These are phyloP conservation scores for Papilio glaucus DNA, from an alignment of 1,140 invertebrate species.

Conservation along the genomic window DNA sequence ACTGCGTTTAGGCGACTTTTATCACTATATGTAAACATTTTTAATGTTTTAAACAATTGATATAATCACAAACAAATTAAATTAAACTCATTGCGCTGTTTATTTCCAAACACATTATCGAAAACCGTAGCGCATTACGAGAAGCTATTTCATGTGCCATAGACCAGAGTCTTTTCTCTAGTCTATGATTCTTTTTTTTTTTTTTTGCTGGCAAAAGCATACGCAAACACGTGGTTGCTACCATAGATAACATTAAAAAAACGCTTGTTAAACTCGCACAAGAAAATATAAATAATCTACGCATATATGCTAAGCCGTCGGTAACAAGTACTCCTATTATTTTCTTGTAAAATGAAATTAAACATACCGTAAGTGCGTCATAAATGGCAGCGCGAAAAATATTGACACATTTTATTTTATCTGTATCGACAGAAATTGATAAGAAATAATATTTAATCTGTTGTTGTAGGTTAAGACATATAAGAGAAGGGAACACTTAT, in stretches of 20 bases:
- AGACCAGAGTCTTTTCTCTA: slow-evolving; percentile 62
- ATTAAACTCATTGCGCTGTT: slow-evolving; percentile 66
- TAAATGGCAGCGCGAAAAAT: not conserved
- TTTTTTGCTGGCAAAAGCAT: slow-evolving; percentile 41
- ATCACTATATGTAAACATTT: slow-evolving; percentile 67
- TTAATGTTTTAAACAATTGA: slow-evolving; percentile 55
- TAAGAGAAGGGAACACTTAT: slow-evolving; percentile 46
- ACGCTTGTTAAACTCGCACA: slow-evolving; percentile 13
- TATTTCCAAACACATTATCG: slow-evolving; percentile 80
- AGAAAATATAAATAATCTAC: not conserved
- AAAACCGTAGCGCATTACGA: slow-evolving; percentile 77
- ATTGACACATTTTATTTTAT: slow-evolving; percentile 16
- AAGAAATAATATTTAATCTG: slow-evolving; percentile 38
- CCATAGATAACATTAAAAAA: slow-evolving; percentile 54
- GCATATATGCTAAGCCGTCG: too few species aligned
- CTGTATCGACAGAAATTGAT: slow-evolving; percentile 27
- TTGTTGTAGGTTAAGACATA: slow-evolving; percentile 45
- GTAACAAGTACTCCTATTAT: too few species aligned
- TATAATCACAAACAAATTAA: slow-evolving; percentile 58
- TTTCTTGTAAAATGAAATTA: too few species aligned
- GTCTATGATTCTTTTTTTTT: slow-evolving; percentile 62
- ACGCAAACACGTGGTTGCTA: slow-evolving; percentile 64
- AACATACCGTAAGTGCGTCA: too few species aligned
- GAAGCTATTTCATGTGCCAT: slow-evolving; percentile 81
- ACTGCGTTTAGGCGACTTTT: slow-evolving; percentile 59